A percentile compares a stretch with the other conserved stretches of the same genome.
phyloP scores from a whole-genome alignment of 2,113 vertebrate genomes.

The Grus americana region DNA sequence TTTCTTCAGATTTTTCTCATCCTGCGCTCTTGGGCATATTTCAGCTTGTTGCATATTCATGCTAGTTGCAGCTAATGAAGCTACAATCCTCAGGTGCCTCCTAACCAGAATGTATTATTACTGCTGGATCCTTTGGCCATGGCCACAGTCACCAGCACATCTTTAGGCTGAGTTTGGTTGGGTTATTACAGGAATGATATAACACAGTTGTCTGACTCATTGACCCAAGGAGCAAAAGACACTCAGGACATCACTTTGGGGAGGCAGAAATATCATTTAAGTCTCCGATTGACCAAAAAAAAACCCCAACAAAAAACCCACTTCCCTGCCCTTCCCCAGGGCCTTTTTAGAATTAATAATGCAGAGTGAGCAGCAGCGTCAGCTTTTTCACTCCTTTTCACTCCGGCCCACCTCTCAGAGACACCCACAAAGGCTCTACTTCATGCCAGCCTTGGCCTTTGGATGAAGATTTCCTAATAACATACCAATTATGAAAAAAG shows the following conservation, averaged over 20 bases:
- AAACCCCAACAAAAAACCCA: not conserved
- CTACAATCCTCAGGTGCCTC: not conserved
- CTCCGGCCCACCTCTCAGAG: not conserved
- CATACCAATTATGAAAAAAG: not conserved
- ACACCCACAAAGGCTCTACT: not conserved
- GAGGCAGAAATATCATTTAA: not conserved
- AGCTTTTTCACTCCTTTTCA: not conserved
- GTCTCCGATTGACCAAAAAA: not conserved
- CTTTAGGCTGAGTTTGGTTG: not conserved
- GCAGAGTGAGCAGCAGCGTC: fast-evolving
- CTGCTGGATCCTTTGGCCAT: not conserved
- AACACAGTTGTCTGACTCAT: not conserved
- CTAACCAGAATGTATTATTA: not conserved
- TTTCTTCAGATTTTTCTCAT: not conserved
- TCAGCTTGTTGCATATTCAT: not conserved
- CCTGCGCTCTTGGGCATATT: not conserved
- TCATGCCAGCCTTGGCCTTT: not conserved
- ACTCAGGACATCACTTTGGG: not conserved
- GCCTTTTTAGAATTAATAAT: not conserved
- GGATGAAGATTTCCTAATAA: not conserved
- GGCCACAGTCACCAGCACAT: not conserved
- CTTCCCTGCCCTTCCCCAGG: not conserved
- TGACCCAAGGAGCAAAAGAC: not conserved
- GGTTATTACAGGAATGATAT: not conserved
- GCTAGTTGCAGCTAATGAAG: slow-evolving; percentile 1